A percentile compares a stretch with the other conserved stretches of the same genome.
These are phyloP conservation scores for Zelleria hepariella DNA, from an alignment of 2,888 invertebrate species.

Conservation along the genomic window DNA sequence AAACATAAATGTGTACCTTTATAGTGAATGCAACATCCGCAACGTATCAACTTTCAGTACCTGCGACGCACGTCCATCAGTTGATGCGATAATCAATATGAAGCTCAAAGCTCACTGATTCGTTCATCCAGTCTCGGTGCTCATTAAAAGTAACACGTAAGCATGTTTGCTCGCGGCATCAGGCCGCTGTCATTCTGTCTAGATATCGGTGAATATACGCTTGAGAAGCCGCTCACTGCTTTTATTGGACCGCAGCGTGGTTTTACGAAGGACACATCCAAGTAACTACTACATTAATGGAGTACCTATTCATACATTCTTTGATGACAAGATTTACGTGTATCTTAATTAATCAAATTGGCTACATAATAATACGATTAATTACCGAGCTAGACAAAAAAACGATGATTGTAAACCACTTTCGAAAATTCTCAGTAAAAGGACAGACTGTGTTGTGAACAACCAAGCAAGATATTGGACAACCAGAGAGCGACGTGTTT, in stretches of 20 bases:
- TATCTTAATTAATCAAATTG: too few relatives aligned
- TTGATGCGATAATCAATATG: background rate
- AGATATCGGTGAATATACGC: background rate
- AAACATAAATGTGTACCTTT: too few relatives aligned
- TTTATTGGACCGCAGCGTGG: too few relatives aligned
- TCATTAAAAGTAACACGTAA: background rate
- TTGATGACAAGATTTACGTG: too few relatives aligned
- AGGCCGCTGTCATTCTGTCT: background rate
- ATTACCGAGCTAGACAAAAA: too few relatives aligned
- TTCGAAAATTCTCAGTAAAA: background rate
- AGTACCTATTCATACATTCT: too few relatives aligned
- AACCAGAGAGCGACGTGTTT: slow-evolving; percentile 9
- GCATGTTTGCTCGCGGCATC: background rate
- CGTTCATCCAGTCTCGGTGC: background rate
- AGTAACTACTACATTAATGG: too few relatives aligned
- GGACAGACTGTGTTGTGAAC: background rate
- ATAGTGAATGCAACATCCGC: background rate
- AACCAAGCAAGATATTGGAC: background rate
- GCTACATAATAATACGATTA: too few relatives aligned
- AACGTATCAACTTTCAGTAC: background rate
- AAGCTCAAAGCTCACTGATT: background rate
- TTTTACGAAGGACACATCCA: too few relatives aligned
- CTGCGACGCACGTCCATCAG: background rate
- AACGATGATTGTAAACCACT: background rate
- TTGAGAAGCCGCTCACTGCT: too few relatives aligned